A percentile compares a stretch with the other conserved stretches of the same genome.
Conservation (phyloP, 2,888 invertebrate species). For the Athetis lepigone region DNA sequence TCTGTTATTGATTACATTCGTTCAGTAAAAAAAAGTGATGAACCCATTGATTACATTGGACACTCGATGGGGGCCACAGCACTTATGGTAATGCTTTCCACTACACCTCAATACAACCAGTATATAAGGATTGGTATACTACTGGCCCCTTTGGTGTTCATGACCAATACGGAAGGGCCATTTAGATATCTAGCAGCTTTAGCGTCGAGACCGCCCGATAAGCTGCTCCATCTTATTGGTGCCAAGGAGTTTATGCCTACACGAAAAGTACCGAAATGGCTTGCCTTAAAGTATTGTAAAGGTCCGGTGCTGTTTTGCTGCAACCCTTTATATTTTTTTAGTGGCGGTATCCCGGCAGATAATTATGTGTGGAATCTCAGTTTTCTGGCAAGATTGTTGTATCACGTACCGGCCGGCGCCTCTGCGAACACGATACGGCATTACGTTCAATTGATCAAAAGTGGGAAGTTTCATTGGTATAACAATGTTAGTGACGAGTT, state of each 20-base stretch:
- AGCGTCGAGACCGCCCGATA: conserved; percentile 63
- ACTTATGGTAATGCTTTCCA: conserved; percentile 77
- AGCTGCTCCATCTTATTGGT: conserved; percentile 70
- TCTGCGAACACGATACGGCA: conserved; percentile 80
- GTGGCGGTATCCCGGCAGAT: conserved; percentile 69
- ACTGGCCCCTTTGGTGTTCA: conserved; percentile 77
- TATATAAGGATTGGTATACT: conserved; percentile 77
- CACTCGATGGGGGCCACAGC: conserved; percentile 84
- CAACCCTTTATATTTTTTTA: conserved; percentile 79
- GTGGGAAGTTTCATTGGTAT: conserved; percentile 77
- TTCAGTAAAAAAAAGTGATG: conserved; percentile 62
- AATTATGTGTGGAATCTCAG: conserved; percentile 61
- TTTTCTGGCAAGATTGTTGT: conserved; percentile 72
- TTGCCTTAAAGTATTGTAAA: conserved; percentile 73
- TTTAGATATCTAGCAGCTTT: conserved; percentile 69
- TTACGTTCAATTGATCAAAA: conserved; percentile 75
- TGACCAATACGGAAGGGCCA: conserved; percentile 75
- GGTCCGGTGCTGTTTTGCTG: conserved; percentile 73
- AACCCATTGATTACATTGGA: conserved; percentile 77
- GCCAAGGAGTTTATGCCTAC: conserved; percentile 75
- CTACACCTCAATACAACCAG: conserved; percentile 72
- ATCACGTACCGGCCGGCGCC: conserved; percentile 79
- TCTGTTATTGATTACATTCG: conserved; percentile 78
- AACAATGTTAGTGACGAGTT: conserved; percentile 67
- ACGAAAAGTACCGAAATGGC: conserved; percentile 72